Conservation (phyloP, 2,113 vertebrate genomes). For the Spea bombifrons region DNA sequence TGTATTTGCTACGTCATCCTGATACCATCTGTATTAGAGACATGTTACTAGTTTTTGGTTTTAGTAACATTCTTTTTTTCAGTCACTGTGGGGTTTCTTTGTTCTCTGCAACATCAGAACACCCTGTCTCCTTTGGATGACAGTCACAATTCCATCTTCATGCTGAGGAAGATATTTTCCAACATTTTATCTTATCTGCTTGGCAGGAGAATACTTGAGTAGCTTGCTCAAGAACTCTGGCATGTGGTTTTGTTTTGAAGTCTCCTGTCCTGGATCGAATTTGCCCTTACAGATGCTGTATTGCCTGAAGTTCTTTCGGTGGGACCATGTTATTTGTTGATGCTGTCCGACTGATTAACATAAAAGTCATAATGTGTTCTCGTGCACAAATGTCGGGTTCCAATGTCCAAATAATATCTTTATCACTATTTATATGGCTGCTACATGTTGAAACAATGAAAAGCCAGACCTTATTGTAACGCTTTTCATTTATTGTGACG, state of each 20-base stretch:
- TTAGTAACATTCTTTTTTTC: neutral
- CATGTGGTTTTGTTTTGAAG: conserved; percentile 23
- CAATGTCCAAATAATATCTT: too few species aligned
- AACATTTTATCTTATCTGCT: conserved; percentile 29
- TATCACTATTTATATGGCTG: too few species aligned
- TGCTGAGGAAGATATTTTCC: conserved; percentile 38
- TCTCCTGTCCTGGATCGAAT: conserved; percentile 25
- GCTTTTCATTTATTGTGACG: too few species aligned
- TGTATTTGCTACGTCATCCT: too few species aligned
- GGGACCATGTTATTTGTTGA: neutral
- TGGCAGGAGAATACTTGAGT: conserved; percentile 22
- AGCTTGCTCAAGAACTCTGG: conserved; percentile 36
- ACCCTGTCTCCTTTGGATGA: conserved; percentile 36
- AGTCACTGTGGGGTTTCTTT: conserved; percentile 29
- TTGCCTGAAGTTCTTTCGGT: conserved; percentile 4
- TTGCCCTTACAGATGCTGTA: conserved; percentile 10
- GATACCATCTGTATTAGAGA: too few species aligned
- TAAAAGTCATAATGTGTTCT: too few species aligned
- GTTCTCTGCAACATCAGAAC: conserved; percentile 34
- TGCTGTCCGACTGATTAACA: too few species aligned
- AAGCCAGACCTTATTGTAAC: too few species aligned
- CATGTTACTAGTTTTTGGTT: neutral
- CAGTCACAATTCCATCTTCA: conserved; percentile 28
- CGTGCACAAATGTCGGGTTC: too few species aligned
- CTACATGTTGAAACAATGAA: too few species aligned